Conservation (phyloP, 1,140 invertebrate genomes). For the Meloidogyne floridensis region DNA sequence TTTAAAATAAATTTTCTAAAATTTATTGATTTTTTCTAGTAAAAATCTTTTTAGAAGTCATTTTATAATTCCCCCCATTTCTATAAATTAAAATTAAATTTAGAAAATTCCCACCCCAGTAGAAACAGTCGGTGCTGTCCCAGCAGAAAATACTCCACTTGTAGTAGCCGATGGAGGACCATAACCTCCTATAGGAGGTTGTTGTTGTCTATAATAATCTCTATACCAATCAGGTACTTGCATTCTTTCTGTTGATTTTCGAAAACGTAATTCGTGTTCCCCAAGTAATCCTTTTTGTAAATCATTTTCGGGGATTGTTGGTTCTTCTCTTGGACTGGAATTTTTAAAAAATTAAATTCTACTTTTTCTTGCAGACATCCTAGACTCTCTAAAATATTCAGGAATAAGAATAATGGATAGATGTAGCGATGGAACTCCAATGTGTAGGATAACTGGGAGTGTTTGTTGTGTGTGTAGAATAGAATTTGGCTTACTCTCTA, state of each 20-base stretch:
- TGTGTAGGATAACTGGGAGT: too few species aligned
- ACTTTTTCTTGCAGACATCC: too few species aligned
- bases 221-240: slow-evolving; percentile 62
- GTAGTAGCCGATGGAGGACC: slow-evolving; percentile 33
- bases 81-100: background rate
- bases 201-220: slow-evolving; percentile 38
- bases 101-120: background rate
- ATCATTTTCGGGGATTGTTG: slow-evolving; percentile 58
- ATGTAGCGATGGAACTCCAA: too few species aligned
- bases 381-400: too few species aligned
- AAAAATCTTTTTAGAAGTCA: background rate
- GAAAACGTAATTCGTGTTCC: slow-evolving; percentile 61
- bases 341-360: too few species aligned
- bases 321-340: slow-evolving; percentile 58
- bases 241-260: slow-evolving; percentile 61
- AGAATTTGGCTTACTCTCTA: too few species aligned
- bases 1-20: too few species aligned
- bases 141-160: slow-evolving; percentile 36
- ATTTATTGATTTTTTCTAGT: background rate
- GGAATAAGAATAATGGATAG: too few species aligned
- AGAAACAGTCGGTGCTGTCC: background rate
- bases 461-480: too few species aligned
- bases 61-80: background rate
- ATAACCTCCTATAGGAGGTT: background rate
- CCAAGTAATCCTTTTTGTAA: slow-evolving; percentile 44